phyloP scores from a whole-genome alignment of 2,113 vertebrate species.

The Barnardius zonarius region DNA sequence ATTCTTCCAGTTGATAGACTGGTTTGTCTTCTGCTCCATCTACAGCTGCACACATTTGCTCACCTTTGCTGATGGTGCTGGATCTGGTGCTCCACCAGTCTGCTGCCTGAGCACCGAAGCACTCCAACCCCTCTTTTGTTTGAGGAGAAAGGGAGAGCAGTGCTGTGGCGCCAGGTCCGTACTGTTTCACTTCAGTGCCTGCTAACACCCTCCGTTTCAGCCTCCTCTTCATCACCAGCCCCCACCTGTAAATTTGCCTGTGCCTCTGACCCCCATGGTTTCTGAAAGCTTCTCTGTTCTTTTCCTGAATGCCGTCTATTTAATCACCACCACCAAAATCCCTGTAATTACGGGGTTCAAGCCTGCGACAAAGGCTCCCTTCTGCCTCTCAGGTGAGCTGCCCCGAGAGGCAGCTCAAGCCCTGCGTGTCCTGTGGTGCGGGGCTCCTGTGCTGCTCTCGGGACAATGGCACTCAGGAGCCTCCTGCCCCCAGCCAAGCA shows the following conservation, averaged over 20 bases:
- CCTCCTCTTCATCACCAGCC: constrained; percentile 7
- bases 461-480: constrained; percentile 47
- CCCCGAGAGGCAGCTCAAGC: background rate
- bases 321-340: constrained; percentile 45
- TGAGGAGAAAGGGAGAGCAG: background rate
- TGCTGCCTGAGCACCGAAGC: background rate
- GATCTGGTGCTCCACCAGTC: background rate
- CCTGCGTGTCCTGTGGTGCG: rapidly evolving
- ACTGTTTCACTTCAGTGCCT: constrained; percentile 26
- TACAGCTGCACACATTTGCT: background rate
- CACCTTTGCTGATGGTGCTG: background rate
- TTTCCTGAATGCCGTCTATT: background rate
- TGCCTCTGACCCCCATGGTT: constrained; percentile 1
- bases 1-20: background rate
- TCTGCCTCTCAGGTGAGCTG: constrained; percentile 67
- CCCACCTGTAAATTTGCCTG: constrained; percentile 53
- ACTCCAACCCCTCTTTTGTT: background rate
- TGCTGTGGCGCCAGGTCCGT: background rate
- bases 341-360: constrained; percentile 56
- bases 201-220: background rate
- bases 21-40: background rate
- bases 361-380: constrained; percentile 61
- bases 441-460: background rate
- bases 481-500: constrained; percentile 9
- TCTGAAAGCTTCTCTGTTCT: constrained; percentile 49